Evolutionary conservation across 2,113 vertebrate genomes (phyloP).

Genomic region (Psilopsiagon aymara): DNA sequence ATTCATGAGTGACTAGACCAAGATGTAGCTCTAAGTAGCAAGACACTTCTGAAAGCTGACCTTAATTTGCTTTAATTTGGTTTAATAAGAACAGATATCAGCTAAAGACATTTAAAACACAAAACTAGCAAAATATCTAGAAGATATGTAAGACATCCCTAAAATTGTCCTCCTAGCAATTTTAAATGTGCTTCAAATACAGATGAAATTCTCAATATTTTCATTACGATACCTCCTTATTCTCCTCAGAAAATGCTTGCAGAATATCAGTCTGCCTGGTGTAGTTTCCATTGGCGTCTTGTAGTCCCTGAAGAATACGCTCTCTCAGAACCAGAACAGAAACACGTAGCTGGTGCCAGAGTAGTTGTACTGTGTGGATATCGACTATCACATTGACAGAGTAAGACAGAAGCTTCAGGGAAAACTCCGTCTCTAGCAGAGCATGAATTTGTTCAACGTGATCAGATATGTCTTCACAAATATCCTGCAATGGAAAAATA

Average conservation of each 20-base stretch:
- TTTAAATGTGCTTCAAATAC: neutral
- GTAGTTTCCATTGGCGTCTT: conserved; percentile 98
- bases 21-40: neutral
- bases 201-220: neutral
- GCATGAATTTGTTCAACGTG: conserved; percentile 99
- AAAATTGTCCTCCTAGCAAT: neutral
- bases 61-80: neutral
- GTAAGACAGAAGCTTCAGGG: conserved; percentile 96
- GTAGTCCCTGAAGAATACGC: conserved; percentile 95
- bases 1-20: neutral
- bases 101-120: neutral
- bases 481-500: conserved; percentile 81
- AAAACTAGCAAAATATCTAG: neutral
- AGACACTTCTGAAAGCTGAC: neutral
- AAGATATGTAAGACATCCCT: neutral
- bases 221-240: conserved; percentile 83
- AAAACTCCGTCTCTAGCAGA: conserved; percentile 96
- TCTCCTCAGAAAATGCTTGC: conserved; percentile 94
- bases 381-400: conserved; percentile 98
- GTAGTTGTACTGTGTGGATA: conserved; percentile 92
- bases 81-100: neutral
- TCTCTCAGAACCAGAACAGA: conserved; percentile 96
- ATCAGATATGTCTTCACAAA: conserved; percentile 99
- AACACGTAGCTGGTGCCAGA: conserved; percentile 98
- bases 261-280: conserved; percentile 96